A percentile compares a stretch with the other conserved stretches of the same genome.
phyloP scores from a whole-genome alignment of 2,888 invertebrate species.

The Macropis europaea region DNA sequence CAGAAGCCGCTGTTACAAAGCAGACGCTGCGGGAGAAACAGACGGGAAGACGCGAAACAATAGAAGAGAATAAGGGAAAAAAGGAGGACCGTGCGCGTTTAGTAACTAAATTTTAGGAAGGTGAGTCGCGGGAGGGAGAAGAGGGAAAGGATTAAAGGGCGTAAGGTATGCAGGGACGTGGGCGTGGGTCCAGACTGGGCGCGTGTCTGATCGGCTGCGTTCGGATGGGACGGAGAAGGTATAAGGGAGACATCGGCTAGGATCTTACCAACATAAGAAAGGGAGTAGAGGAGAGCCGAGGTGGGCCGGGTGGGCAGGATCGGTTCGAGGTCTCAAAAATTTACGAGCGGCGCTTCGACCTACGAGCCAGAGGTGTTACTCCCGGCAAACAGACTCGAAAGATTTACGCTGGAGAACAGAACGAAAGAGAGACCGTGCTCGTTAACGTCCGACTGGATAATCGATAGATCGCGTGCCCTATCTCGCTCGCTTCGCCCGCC shows the following conservation, averaged over 20 bases:
- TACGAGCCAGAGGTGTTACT: slow-evolving; percentile 66
- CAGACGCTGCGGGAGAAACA: no score
- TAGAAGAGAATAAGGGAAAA: slow-evolving; percentile 1
- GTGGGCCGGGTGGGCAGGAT: slow-evolving; percentile 72
- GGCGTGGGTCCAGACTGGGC: slow-evolving; percentile 62
- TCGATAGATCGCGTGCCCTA: slow-evolving; percentile 50
- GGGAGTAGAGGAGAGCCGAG: slow-evolving; percentile 65
- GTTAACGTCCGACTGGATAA: slow-evolving; percentile 62
- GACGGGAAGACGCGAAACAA: no score
- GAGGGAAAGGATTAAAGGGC: slow-evolving; percentile 66
- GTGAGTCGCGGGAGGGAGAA: background rate
- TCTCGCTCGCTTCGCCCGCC: slow-evolving; percentile 19
- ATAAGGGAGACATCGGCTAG: slow-evolving; percentile 46
- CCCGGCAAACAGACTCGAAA: slow-evolving; percentile 64
- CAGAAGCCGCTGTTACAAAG: no score
- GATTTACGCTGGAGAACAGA: slow-evolving; percentile 62
- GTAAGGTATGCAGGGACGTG: slow-evolving; percentile 71
- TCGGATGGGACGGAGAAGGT: background rate
- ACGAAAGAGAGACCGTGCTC: slow-evolving; percentile 67
- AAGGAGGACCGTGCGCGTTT: slow-evolving; percentile 1
- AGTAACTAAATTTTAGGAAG: no score
- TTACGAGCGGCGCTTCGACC: slow-evolving; percentile 76
- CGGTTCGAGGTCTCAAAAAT: slow-evolving; percentile 71
- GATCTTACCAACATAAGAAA: slow-evolving; percentile 47
- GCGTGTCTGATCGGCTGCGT: slow-evolving; percentile 29